These are phyloP conservation scores for Dryadula phaetusa DNA, from an alignment of 2,888 invertebrate genomes.

Conservation along the genomic window DNA sequence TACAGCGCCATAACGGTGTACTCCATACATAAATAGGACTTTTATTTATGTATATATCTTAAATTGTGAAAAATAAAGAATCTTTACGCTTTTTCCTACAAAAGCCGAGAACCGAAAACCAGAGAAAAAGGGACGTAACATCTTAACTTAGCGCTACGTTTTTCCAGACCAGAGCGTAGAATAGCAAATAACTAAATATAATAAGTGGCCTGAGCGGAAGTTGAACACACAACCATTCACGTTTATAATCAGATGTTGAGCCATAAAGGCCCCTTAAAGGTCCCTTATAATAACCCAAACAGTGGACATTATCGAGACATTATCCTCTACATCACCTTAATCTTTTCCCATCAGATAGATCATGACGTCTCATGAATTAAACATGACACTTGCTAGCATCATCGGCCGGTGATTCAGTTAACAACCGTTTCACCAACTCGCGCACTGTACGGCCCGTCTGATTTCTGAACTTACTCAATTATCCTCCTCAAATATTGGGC, in stretches of 20 bases:
- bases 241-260: too few species aligned
- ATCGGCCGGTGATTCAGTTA: constrained; percentile 34
- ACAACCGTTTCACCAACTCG: constrained; percentile 38
- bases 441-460: constrained; percentile 35
- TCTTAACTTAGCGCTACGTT: too few species aligned
- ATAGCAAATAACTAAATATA: too few species aligned
- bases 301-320: background rate
- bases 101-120: too few species aligned
- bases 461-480: constrained; percentile 60
- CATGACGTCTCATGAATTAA: constrained; percentile 30
- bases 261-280: too few species aligned
- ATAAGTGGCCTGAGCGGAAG: too few species aligned
- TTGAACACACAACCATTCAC: too few species aligned
- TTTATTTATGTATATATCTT: background rate
- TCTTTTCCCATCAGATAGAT: constrained; percentile 7
- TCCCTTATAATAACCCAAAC: background rate
- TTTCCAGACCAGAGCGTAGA: too few species aligned
- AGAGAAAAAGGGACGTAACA: too few species aligned
- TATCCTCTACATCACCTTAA: constrained; percentile 3
- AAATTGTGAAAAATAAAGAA: too few species aligned
- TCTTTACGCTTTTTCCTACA: too few species aligned
- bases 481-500: constrained; percentile 59
- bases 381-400: constrained; percentile 31
- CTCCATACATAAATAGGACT: background rate
- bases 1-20: background rate